Evolutionary conservation across 2,797 vertebrate species (phyloP).

Genomic region (Telmatherina bonti): DNA sequence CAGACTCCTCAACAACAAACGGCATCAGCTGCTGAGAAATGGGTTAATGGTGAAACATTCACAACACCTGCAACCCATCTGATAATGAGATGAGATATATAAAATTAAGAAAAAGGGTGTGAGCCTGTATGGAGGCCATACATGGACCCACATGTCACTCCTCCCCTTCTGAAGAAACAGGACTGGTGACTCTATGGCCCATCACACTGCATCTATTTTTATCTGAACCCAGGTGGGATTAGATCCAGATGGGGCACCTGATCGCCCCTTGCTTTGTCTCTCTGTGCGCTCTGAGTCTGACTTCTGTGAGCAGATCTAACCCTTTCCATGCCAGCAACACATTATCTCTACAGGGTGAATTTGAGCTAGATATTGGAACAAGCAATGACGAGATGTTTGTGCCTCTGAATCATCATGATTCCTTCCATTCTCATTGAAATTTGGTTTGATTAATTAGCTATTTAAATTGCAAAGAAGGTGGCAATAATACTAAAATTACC

Average conservation of each 20-base stretch:
- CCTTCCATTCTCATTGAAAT: slow-evolving; percentile 30
- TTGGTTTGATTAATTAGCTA: slow-evolving; percentile 16
- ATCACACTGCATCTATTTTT: slow-evolving; percentile 73
- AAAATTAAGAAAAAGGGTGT: slow-evolving; percentile 5
- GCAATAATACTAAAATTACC: not conserved
- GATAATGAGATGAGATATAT: slow-evolving; percentile 4
- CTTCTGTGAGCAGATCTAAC: slow-evolving; percentile 48
- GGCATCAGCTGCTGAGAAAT: slow-evolving; percentile 29
- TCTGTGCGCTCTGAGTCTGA: slow-evolving; percentile 27
- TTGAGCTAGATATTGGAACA: slow-evolving; percentile 40
- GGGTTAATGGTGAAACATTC: slow-evolving; percentile 5
- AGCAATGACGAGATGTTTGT: slow-evolving; percentile 8
- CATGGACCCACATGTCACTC: not conserved
- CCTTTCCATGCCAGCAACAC: slow-evolving; percentile 38
- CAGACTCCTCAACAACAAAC: slow-evolving; percentile 28
- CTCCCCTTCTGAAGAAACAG: slow-evolving; percentile 57
- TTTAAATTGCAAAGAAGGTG: slow-evolving; percentile 12
- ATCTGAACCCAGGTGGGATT: slow-evolving; percentile 75
- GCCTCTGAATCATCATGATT: slow-evolving; percentile 13
- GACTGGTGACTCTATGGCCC: slow-evolving; percentile 50
- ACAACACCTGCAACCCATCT: slow-evolving; percentile 59
- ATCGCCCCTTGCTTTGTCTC: slow-evolving; percentile 38
- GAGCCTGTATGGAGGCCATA: slow-evolving; percentile 15
- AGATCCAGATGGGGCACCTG: slow-evolving; percentile 79
- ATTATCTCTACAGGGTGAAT: slow-evolving; percentile 27